Evolutionary conservation across 2,113 vertebrate genomes (phyloP), one percentile per base, ranked within the genome.

Genomic region (Gallinago jamesoni): DNA sequence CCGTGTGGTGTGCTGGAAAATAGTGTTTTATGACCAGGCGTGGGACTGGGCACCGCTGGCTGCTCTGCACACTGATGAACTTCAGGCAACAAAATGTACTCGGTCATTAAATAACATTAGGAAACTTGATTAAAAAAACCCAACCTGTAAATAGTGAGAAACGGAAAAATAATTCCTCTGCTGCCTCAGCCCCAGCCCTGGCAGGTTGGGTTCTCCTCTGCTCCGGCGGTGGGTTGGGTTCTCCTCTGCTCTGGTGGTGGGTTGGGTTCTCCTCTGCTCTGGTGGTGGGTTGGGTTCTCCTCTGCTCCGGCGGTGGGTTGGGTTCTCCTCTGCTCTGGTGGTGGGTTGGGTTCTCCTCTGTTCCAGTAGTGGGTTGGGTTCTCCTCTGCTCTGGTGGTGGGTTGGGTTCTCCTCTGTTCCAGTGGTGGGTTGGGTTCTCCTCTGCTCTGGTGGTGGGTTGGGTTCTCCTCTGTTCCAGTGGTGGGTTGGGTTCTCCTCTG

Each of bases 1-100:
- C 4, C 50, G 1, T 8, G 11, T 1, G 1, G 21, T 1, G 2
- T 0, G 1, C 23, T 19, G 35, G 45, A 8, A 23, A 30, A n/a
- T 0, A 3, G 48, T 0, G 0, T 15, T 73, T 10, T 45, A 28
- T 5, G 21, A 3, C n/a, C 0, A 0, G 5, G 2, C 7, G 6
- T 33, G 0, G 2, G 22, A 4, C 50, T 14, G 67, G 47, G n/a
- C 57, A 3, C 52, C 5, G 2, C 53, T 1, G 52, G n/a, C 41
- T 55, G 41, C 67, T 68, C 90, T 31, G 27, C 67, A 15, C 55
- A 1, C 1, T 33, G 27, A 35, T 37, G 43, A 47, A 3, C n/a
- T 33, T 20, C 4, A 13, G 45, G n/a, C 62, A 67, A 68, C 31
- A 13, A 39, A 83, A 53, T 6, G 2, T 7, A 0, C 17, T 57